These are phyloP conservation scores for Ophonus ardosiacus DNA, from an alignment of 2,888 invertebrate species.

Conservation along the genomic window DNA sequence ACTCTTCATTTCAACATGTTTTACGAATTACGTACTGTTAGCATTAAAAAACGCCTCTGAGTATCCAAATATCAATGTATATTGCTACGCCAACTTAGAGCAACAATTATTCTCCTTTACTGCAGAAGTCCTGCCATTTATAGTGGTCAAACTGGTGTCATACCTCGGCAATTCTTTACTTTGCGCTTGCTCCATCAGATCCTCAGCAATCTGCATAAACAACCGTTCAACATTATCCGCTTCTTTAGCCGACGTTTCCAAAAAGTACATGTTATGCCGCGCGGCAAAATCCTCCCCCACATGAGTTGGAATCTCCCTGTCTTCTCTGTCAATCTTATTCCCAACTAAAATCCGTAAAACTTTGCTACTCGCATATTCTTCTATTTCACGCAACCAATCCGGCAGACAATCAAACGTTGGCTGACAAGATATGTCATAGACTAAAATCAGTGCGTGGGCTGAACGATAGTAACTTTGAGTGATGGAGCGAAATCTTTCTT, in stretches of 20 bases:
- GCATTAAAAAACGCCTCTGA: slow-evolving; percentile 58
- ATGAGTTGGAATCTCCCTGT: slow-evolving; percentile 95
- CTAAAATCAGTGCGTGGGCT: slow-evolving; percentile 97
- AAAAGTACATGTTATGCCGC: slow-evolving; percentile 97
- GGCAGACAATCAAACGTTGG: slow-evolving; percentile 98
- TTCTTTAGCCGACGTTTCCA: slow-evolving; percentile 98
- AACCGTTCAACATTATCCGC: slow-evolving; percentile 97
- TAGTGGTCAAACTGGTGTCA: slow-evolving; percentile 83
- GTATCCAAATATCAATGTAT: no score
- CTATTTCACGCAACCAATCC: slow-evolving; percentile 98
- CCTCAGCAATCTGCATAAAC: slow-evolving; percentile 97
- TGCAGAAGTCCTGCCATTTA: slow-evolving; percentile 85
- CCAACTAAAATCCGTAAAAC: slow-evolving; percentile 96
- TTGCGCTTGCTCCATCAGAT: slow-evolving; percentile 94
- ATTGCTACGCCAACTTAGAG: slow-evolving; percentile 68
- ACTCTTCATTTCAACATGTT: no score
- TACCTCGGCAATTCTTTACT: slow-evolving; percentile 89
- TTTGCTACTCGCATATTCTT: slow-evolving; percentile 97
- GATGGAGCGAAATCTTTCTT: slow-evolving; percentile 97
- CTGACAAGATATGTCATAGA: slow-evolving; percentile 98
- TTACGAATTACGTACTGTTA: no score
- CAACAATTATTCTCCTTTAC: slow-evolving; percentile 84
- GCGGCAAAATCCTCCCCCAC: slow-evolving; percentile 98
- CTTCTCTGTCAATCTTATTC: slow-evolving; percentile 98
- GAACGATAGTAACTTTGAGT: slow-evolving; percentile 98